A percentile compares a stretch with the other conserved stretches of the same genome.
These are phyloP conservation scores for Haliclystus octoradiatus DNA, from an alignment of 30 jellyfish, hydroid and myxozoan genomes.

Conservation along the genomic window DNA sequence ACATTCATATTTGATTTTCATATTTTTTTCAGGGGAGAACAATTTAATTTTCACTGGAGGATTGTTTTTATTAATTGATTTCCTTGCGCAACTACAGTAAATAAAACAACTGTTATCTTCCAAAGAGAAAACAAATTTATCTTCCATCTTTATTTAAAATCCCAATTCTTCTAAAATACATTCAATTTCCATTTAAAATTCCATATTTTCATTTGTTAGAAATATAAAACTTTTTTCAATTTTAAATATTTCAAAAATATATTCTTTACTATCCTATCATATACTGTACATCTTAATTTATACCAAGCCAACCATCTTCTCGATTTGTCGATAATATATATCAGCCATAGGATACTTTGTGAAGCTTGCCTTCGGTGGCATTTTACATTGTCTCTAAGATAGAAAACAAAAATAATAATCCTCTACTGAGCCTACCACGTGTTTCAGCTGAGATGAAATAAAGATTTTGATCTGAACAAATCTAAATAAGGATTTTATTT, in stretches of 20 bases:
- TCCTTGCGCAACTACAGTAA: too few species aligned
- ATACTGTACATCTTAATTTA: background rate
- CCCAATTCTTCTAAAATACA: too few species aligned
- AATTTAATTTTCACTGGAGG: too few species aligned
- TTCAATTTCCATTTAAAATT: too few species aligned
- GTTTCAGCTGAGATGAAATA: background rate
- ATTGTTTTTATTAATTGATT: too few species aligned
- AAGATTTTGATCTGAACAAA: background rate
- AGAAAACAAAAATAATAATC: background rate
- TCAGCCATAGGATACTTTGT: constrained; percentile 59
- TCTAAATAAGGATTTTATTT: background rate
- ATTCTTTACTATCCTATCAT: background rate
- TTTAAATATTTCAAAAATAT: too few species aligned
- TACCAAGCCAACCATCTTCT: constrained; percentile 65
- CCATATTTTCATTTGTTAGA: background rate
- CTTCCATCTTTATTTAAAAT: too few species aligned
- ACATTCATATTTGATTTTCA: too few species aligned
- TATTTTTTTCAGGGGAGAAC: too few species aligned
- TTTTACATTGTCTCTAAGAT: constrained; percentile 32
- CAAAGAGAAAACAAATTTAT: too few species aligned
- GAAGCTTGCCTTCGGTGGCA: constrained; percentile 37
- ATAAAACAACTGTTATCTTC: too few species aligned
- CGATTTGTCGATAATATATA: constrained; percentile 61
- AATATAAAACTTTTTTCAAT: too few species aligned
- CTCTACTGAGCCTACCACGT: background rate